Percentiles rank a stretch among this genome's conserved stretches.
These are phyloP conservation scores for Ranitomeya imitator DNA, from an alignment of 2,113 vertebrate genomes.

Conservation along the genomic window DNA sequence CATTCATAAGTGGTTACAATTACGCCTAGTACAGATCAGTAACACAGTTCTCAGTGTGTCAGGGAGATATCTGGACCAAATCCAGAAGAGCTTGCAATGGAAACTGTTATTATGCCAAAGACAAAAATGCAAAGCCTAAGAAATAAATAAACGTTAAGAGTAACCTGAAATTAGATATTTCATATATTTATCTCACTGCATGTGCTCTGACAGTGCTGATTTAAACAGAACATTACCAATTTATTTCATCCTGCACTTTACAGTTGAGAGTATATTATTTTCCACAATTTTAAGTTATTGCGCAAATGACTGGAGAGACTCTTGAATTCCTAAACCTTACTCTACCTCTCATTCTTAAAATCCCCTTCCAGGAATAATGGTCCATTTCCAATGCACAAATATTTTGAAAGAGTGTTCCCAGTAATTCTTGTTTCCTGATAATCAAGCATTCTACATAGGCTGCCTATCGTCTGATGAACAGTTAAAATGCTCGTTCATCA, in stretches of 20 bases:
- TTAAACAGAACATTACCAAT: background rate
- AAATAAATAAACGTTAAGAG: constrained; percentile 37
- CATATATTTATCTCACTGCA: background rate
- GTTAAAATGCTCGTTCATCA: no score
- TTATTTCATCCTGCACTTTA: background rate
- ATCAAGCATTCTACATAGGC: no score
- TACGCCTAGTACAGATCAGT: constrained; percentile 15
- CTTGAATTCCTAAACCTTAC: no score
- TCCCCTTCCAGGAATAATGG: no score
- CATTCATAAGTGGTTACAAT: constrained; percentile 49
- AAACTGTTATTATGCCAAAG: constrained; percentile 37
- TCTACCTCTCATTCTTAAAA: no score
- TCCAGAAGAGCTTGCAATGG: constrained; percentile 31
- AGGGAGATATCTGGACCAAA: constrained; percentile 8
- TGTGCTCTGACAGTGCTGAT: background rate
- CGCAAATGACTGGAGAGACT: no score
- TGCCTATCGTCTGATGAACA: no score
- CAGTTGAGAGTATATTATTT: no score
- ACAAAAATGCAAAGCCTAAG: background rate
- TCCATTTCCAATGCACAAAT: no score
- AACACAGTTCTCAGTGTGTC: constrained; percentile 30
- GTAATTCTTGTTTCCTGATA: no score
- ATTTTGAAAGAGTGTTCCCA: no score
- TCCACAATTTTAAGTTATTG: no score
- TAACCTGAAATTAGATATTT: constrained; percentile 16